A percentile compares a stretch with the other conserved stretches of the same genome.
These are phyloP conservation scores for Tichodroma muraria DNA, from an alignment of 2,113 vertebrate genomes.

Conservation along the genomic window DNA sequence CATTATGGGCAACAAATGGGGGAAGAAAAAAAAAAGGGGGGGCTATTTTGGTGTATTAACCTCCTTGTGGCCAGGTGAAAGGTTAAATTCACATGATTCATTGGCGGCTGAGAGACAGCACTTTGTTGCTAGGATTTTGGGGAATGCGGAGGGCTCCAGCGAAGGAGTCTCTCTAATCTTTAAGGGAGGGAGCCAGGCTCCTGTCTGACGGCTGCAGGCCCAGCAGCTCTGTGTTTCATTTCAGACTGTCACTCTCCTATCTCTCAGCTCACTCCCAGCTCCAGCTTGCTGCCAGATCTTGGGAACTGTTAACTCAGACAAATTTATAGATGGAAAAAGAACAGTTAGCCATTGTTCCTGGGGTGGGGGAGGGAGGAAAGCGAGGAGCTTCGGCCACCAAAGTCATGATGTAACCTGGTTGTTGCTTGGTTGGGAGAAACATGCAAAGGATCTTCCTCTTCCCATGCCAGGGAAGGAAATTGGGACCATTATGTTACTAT, in stretches of 20 bases:
- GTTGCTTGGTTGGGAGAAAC: neutral
- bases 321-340: conserved; percentile 65
- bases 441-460: neutral
- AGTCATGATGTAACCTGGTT: conserved; percentile 44
- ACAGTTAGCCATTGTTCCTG: conserved; percentile 51
- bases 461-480: neutral
- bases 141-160: conserved; percentile 75
- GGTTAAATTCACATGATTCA: conserved; percentile 66
- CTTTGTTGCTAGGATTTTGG: conserved; percentile 74
- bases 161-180: conserved; percentile 86
- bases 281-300: conserved; percentile 59
- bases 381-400: neutral
- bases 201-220: conserved; percentile 84
- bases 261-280: conserved; percentile 70
- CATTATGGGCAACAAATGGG: neutral
- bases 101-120: conserved; percentile 66
- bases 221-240: conserved; percentile 86
- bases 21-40: neutral
- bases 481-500: neutral
- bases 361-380: conserved; percentile 17
- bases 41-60: conserved; percentile 57
- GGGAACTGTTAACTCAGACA: conserved; percentile 65
- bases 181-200: conserved; percentile 79
- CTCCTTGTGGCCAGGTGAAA: conserved; percentile 64
- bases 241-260: conserved; percentile 83